These are phyloP conservation scores for Cromileptes altivelis DNA, from an alignment of 2,113 vertebrate species.

Conservation along the genomic window DNA sequence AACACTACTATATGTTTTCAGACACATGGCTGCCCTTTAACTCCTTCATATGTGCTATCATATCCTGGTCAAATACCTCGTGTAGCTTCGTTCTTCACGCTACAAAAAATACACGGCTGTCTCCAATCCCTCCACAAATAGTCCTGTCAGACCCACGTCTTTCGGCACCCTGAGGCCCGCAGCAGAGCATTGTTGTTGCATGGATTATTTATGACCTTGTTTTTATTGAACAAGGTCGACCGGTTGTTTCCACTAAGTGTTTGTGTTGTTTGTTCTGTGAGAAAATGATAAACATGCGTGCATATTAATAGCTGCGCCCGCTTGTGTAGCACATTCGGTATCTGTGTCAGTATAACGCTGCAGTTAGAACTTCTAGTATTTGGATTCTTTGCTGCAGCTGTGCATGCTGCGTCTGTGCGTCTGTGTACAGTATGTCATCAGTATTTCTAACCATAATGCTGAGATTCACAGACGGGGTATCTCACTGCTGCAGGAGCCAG, in stretches of 20 bases:
- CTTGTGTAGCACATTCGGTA: background rate
- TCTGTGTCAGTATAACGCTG: background rate
- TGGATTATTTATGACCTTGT: slow-evolving; percentile 63
- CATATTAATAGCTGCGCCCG: background rate
- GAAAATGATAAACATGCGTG: background rate
- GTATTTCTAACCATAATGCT: slow-evolving; percentile 50
- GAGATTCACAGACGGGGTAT: slow-evolving; percentile 68
- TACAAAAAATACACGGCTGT: slow-evolving; percentile 56
- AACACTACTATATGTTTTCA: slow-evolving; percentile 55
- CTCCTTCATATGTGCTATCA: slow-evolving; percentile 24
- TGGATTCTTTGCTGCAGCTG: background rate
- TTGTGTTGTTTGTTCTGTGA: background rate
- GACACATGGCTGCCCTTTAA: slow-evolving; percentile 48
- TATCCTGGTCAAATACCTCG: slow-evolving; percentile 40
- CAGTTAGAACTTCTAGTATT: background rate
- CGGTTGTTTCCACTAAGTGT: background rate
- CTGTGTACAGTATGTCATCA: slow-evolving; percentile 8
- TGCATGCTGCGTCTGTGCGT: background rate
- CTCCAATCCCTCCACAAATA: slow-evolving; percentile 70
- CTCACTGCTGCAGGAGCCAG: slow-evolving; percentile 69
- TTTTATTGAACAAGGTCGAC: slow-evolving; percentile 25
- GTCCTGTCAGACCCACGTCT: slow-evolving; percentile 46
- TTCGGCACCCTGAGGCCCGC: slow-evolving; percentile 46
- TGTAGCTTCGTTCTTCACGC: slow-evolving; percentile 52
- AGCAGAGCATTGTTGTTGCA: slow-evolving; percentile 51